Base-by-base conservation (phyloP, 2,888 invertebrate genomes). In the Clistopyga incitator region DNA sequence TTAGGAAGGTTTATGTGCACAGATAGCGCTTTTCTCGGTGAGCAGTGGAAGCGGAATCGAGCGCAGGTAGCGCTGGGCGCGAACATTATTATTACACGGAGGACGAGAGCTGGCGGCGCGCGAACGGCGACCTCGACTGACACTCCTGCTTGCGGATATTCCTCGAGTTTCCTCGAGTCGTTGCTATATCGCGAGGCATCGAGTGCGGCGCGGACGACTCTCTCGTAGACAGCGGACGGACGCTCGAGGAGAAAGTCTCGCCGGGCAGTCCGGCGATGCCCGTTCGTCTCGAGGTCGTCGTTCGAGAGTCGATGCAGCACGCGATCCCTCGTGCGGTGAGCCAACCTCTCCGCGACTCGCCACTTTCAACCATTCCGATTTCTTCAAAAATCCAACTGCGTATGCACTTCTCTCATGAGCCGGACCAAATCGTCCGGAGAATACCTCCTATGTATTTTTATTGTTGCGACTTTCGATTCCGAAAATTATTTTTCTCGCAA, bases 201-300 rank as follows among this genome's bases (percentile, higher is more conserved):
- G 71, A 38, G 65, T 52, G 52, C 64, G 34, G 45, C 13, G 50
- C 2, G 4, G 64, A 50, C 68, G 23, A 23, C 42, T 59, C 42
- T 52, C 52, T 18, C 74, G 74, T 61, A 74, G 61, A 61, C 61
- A 34, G 47, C 59, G 74, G 61, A 74, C 47, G 61, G 47, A 52
- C 64, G 64, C 25, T 34, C 67, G 78, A 76, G 79, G 79, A 83
- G 82, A 83, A 83, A 83, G 82, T 83, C 67, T 76, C 79, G 67
- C 23, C 65, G 75, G 54, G 42, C 42, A 23, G 29, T 38, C 34
- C 71, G 71, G 23, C 38, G 61, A 70, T 68, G 75, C 70, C 82
- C 64, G 75, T 76, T 65, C 82, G 82, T 83, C 82, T 83, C 79
- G 82, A 83, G 82, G 82, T 83, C 82, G 79, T 79, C 82, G 79